Percentiles rank a stretch among this genome's conserved stretches.
phyloP scores from a whole-genome alignment of 1,140 invertebrate genomes.

The Philotrypesis tridentata region DNA sequence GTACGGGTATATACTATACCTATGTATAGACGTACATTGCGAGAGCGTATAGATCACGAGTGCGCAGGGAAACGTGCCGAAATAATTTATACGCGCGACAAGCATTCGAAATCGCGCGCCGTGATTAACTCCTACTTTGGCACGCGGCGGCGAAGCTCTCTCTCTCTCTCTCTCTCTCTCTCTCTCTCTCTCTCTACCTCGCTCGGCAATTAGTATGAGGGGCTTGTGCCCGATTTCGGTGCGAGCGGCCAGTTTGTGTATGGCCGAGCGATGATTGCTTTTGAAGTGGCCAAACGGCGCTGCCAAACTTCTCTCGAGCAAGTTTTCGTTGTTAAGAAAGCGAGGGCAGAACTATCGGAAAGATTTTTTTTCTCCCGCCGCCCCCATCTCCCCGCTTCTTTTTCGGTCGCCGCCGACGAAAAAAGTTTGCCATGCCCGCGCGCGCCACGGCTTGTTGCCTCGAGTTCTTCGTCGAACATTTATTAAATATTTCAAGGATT shows the following conservation, averaged over 20 bases:
- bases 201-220: conserved; percentile 39
- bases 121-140: conserved; percentile 31
- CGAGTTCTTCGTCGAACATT: not conserved
- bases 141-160: not conserved
- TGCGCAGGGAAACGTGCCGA: conserved; percentile 17
- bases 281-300: not conserved
- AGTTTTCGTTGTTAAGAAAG: conserved; percentile 9
- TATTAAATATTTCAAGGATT: not conserved
- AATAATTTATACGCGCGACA: conserved; percentile 38
- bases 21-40: no score
- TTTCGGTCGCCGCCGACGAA: not conserved
- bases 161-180: no score
- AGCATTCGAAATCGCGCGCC: conserved; percentile 26
- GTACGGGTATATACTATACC: no score
- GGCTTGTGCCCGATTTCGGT: not conserved
- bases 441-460: not conserved
- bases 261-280: conserved; percentile 21
- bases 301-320: not conserved
- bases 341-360: not conserved
- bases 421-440: not conserved
- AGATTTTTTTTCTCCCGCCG: conserved; percentile 1
- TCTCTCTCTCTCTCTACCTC: no score
- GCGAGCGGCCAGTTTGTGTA: not conserved
- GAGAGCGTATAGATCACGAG: conserved; percentile 15
- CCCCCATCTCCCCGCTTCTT: not conserved